Evolutionary conservation across 2,113 vertebrate genomes (phyloP), one percentile per base, ranked within the genome.

Genomic region (Willisornis vidua): DNA sequence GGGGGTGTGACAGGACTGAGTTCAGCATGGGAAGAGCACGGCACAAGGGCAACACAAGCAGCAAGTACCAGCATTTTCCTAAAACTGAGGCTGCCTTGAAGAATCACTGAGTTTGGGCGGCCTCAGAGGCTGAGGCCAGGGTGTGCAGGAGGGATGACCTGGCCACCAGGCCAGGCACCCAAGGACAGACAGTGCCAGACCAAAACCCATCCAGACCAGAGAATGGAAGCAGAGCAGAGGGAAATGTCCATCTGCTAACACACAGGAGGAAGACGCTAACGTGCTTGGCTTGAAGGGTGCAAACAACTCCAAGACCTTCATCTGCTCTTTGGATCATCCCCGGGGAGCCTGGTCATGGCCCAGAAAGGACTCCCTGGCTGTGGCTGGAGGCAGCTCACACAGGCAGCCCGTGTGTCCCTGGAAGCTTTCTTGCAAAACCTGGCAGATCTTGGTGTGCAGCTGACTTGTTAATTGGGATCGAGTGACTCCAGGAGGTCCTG

Each of bases 381-480:
- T 7, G 7, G 55, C 41, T 3, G 4, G 59, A 87, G 79, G 51
- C 35, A 45, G 37, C 59, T 80, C 17, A 2, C 59, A 77, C 80
- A 91, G 89, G 73, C 93, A 74, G 66, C 51, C 66, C 5, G 2
- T 22, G 1, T 70, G 71, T 89, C 87, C 52, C 66, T 23, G 49
- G 81, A 77, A 41, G 81, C 45, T 67, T 65, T 82, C 83, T 76
- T 86, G 68, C 68, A 80, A 73, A 94, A 73, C 33, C 85, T 93
- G 88, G 95, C 88, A 77, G 83, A 14, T 83, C 68, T 33, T 31
- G 51, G 75, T 85, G 75, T 86, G 83, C 95, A 93, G 95, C 95
- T 93, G 80, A 92, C 88, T 89, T 94, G 54, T 85, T 95, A 92
- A 93, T 90, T 90, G 68, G 90, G 61, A 86, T 41, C 0, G 3